Percentiles rank a stretch among this genome's conserved stretches.
phyloP scores from a whole-genome alignment of 2,888 invertebrate species.

The Pelosia muscerda region DNA sequence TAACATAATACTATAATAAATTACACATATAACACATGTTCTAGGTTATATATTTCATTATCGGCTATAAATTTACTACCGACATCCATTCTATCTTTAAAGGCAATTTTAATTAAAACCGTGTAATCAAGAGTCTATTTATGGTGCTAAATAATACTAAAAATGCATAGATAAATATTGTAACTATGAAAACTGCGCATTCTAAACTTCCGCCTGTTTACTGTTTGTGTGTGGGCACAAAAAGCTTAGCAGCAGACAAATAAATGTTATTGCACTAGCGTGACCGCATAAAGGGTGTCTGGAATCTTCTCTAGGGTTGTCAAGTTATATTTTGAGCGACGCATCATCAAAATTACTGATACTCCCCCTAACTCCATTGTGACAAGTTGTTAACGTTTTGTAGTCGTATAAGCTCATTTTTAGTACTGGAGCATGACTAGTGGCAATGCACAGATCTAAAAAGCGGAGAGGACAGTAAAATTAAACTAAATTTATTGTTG shows the following conservation, averaged over 20 bases:
- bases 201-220: conserved; percentile 49
- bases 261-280: conserved; percentile 55
- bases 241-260: conserved; percentile 38
- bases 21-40: neutral
- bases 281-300: conserved; percentile 56
- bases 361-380: neutral
- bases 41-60: neutral
- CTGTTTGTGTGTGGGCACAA: conserved; percentile 41
- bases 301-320: conserved; percentile 46
- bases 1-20: neutral
- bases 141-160: neutral
- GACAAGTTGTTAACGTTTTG: neutral
- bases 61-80: neutral
- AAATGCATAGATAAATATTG: neutral
- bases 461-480: neutral
- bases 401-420: neutral
- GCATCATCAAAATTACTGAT: neutral
- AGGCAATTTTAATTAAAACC: neutral
- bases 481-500: neutral
- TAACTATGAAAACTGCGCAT: conserved; percentile 5
- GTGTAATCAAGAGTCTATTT: neutral
- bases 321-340: conserved; percentile 5
- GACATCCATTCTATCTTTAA: neutral
- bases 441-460: neutral
- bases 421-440: neutral